These are phyloP conservation scores for Pica pica DNA, from an alignment of 2,113 vertebrate genomes.

Conservation along the genomic window DNA sequence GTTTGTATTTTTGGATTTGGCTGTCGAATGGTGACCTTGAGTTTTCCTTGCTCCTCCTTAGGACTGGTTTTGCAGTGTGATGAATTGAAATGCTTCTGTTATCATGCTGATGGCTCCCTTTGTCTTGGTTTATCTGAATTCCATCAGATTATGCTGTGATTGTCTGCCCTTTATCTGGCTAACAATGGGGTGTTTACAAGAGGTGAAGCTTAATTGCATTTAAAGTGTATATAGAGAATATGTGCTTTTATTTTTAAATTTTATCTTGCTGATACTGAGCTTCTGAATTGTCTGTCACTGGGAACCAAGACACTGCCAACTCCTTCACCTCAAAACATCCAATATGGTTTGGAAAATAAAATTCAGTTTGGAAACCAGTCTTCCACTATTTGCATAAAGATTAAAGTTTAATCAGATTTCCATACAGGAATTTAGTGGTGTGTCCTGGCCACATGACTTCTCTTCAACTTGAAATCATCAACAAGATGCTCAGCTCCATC, in stretches of 20 bases:
- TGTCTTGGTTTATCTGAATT: constrained; percentile 49
- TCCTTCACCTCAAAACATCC: background rate
- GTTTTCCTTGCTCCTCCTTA: constrained; percentile 13
- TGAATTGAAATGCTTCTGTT: constrained; percentile 20
- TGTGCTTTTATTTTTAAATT: constrained; percentile 1
- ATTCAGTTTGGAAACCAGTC: background rate
- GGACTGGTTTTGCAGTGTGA: background rate
- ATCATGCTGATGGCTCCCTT: constrained; percentile 46
- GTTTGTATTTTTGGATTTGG: background rate
- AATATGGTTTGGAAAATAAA: background rate
- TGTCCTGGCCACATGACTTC: background rate
- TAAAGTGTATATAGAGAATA: constrained; percentile 5
- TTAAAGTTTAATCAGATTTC: constrained; percentile 15
- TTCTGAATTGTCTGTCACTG: background rate
- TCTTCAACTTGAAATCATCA: background rate
- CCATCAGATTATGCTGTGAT: constrained; percentile 23
- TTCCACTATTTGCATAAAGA: background rate
- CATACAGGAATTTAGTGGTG: background rate
- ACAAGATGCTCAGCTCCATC: background rate
- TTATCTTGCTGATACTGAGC: background rate
- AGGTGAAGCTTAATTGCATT: constrained; percentile 23
- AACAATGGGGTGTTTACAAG: constrained; percentile 18
- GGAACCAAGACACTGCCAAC: background rate
- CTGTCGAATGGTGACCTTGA: constrained; percentile 38
- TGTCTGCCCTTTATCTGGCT: constrained; percentile 22